Evolutionary conservation across 2,888 invertebrate species (phyloP).

Genomic region (Meta bourneti): DNA sequence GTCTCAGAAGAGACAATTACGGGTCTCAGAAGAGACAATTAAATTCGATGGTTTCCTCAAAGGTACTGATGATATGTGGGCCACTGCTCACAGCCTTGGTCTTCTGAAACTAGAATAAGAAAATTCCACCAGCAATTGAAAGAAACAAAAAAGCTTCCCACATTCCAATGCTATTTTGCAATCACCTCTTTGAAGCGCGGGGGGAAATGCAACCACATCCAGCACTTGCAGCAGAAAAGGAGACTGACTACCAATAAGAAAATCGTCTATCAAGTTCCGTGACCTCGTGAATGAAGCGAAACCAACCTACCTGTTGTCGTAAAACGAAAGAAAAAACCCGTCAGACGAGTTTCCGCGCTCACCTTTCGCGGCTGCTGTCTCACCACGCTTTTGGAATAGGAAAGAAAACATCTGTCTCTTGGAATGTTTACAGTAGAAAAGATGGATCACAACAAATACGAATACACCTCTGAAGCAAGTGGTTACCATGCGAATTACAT

Average conservation of each 20-base stretch:
- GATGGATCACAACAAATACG: slow-evolving; percentile 74
- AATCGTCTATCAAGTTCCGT: slow-evolving; percentile 61
- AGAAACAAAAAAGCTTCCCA: slow-evolving; percentile 9
- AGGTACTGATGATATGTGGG: neutral
- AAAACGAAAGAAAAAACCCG: slow-evolving; percentile 45
- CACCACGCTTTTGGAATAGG: neutral
- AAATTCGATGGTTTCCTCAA: neutral
- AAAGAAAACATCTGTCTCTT: slow-evolving; percentile 16
- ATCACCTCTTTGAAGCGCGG: neutral
- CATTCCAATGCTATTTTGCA: slow-evolving; percentile 8
- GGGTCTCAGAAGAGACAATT: neutral
- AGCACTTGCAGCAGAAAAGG: slow-evolving; percentile 19
- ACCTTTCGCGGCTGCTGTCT: slow-evolving; percentile 12
- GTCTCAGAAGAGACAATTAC: neutral
- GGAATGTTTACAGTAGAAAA: slow-evolving; percentile 33
- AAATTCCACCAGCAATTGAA: neutral
- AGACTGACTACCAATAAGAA: slow-evolving; percentile 11
- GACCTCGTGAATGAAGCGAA: slow-evolving; percentile 71
- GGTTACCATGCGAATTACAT: slow-evolving; percentile 75
- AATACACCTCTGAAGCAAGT: slow-evolving; percentile 69
- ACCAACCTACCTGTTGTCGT: slow-evolving; percentile 36
- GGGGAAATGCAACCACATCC: neutral
- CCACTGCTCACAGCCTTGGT: neutral
- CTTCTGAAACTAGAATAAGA: neutral
- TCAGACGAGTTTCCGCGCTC: slow-evolving; percentile 52